These are phyloP conservation scores for Anoplophora glabripennis DNA, from an alignment of 1,140 invertebrate genomes.

Conservation along the genomic window DNA sequence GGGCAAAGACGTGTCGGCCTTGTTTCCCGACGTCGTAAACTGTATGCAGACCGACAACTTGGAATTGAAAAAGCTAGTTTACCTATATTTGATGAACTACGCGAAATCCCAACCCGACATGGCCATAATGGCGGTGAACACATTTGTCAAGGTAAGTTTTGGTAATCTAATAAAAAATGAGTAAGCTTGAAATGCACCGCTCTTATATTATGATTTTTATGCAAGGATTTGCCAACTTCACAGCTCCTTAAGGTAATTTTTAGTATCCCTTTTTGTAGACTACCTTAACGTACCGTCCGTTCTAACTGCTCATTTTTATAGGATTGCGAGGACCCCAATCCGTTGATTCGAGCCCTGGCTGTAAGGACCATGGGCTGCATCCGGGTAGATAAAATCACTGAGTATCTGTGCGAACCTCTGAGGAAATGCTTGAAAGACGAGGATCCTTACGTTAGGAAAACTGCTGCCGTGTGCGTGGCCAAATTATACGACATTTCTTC, in stretches of 20 bases:
- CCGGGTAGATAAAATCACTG: constrained; percentile 99
- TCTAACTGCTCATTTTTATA: constrained; percentile 45
- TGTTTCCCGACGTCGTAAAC: constrained; percentile 99
- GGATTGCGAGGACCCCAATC: constrained; percentile 99
- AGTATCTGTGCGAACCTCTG: constrained; percentile 98
- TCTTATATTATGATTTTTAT: constrained; percentile 19
- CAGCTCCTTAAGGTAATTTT: constrained; percentile 57
- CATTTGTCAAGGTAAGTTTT: constrained; percentile 93
- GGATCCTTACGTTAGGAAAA: constrained; percentile 99
- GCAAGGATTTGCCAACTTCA: constrained; percentile 58
- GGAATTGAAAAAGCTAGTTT: constrained; percentile 98
- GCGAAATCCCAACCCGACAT: constrained; percentile 99
- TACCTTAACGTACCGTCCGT: not conserved
- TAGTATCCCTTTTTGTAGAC: not conserved
- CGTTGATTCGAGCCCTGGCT: constrained; percentile 95
- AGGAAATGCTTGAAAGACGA: constrained; percentile 98
- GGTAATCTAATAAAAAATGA: constrained; percentile 2
- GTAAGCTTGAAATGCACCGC: constrained; percentile 21
- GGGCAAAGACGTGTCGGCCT: constrained; percentile 91
- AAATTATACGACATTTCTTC: constrained; percentile 99
- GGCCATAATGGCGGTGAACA: constrained; percentile 99
- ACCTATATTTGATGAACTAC: constrained; percentile 99
- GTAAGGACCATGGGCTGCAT: constrained; percentile 99
- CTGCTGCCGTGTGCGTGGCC: constrained; percentile 98
- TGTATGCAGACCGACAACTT: constrained; percentile 99